Evolutionary conservation across 2,888 invertebrate genomes (phyloP).

Genomic region (Dexiosoma caninum): DNA sequence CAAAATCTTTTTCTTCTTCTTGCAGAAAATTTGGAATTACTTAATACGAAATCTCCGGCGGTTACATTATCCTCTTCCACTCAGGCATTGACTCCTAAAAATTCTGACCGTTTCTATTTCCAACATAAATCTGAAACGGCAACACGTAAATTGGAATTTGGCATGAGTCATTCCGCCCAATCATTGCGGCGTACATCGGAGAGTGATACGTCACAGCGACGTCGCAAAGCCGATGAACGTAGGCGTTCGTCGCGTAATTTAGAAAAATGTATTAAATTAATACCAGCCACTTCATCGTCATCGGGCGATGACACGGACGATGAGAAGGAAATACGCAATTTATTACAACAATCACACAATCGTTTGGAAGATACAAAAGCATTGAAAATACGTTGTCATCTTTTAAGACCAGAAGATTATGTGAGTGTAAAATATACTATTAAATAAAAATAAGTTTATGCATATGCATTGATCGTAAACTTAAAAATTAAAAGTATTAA

Average conservation of each 20-base stretch:
- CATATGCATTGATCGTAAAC: too few species aligned
- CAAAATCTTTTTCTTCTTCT: background rate
- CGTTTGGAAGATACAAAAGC: conserved; percentile 77
- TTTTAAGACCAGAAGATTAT: conserved; percentile 78
- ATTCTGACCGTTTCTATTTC: conserved; percentile 66
- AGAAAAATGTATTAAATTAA: conserved; percentile 75
- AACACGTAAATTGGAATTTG: conserved; percentile 75
- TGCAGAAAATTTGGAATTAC: conserved; percentile 66
- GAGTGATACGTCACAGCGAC: conserved; percentile 76
- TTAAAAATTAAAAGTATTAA: background rate
- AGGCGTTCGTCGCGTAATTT: conserved; percentile 76
- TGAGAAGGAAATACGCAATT: conserved; percentile 76
- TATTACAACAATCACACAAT: conserved; percentile 75
- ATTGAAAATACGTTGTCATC: conserved; percentile 77
- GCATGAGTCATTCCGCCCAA: conserved; percentile 76
- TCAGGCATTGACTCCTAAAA: conserved; percentile 74
- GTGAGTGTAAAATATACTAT: conserved; percentile 70
- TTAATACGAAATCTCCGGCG: conserved; percentile 68
- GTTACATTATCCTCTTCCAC: conserved; percentile 72
- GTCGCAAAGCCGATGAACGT: conserved; percentile 76
- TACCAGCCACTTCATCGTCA: conserved; percentile 73
- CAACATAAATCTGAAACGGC: conserved; percentile 64
- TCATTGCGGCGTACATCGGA: conserved; percentile 77
- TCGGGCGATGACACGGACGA: conserved; percentile 76
- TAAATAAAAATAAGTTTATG: background rate